Percentiles rank a stretch among this genome's conserved stretches.
Evolutionary conservation across 2,888 invertebrate genomes (phyloP).

Genomic region (Acrobasis consociella): DNA sequence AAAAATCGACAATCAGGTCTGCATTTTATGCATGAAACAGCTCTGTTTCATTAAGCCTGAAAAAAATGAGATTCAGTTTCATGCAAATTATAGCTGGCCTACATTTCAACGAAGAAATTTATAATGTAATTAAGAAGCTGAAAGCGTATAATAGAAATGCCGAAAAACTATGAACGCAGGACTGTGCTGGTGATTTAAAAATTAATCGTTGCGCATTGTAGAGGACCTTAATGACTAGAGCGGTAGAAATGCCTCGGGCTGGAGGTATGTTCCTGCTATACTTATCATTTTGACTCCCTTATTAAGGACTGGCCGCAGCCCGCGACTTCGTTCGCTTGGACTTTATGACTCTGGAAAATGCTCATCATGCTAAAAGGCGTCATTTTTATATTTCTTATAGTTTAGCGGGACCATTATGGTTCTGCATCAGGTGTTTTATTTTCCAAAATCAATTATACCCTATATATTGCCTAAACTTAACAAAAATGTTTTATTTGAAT

Average conservation of each 20-base stretch:
- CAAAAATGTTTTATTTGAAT: no score
- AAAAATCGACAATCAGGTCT: background rate
- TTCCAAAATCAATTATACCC: no score
- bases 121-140: background rate
- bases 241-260: constrained; percentile 19
- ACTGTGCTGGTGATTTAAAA: constrained; percentile 18
- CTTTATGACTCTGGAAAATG: no score
- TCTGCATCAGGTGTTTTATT: no score
- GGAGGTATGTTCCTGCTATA: background rate
- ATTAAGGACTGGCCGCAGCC: no score
- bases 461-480: no score
- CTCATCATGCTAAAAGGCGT: no score
- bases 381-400: no score
- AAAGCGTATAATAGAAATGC: background rate
- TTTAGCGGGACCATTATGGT: no score
- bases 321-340: no score
- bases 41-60: background rate
- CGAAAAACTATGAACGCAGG: constrained; percentile 8
- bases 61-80: background rate
- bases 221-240: constrained; percentile 11
- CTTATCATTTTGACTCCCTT: background rate
- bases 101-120: background rate
- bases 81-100: constrained; percentile 1
- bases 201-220: constrained; percentile 21
- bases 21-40: background rate